Base-by-base conservation (phyloP, 2,113 vertebrate species). In the Lamprologus tigripictilis region DNA sequence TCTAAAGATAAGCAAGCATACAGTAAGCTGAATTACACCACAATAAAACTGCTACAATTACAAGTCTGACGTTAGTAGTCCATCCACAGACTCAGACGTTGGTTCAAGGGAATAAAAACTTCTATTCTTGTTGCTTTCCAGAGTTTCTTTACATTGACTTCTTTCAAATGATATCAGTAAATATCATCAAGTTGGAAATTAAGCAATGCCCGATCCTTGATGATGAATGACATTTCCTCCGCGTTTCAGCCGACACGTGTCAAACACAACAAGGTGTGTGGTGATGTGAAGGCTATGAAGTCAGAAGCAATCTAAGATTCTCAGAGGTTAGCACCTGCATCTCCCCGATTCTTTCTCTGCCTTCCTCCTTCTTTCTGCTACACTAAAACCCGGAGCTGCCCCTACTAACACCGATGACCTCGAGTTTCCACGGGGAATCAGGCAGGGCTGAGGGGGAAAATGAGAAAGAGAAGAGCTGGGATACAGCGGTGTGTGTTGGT, bases 361-460 rank as follows among this genome's bases (percentile, higher is more conserved):
- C 16, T 42, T 19, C 49, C 71, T 81, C 35, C 49, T 28, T 35
- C 40, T 47, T 81, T 35, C 42, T 79, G 57, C 13, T 71, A 12
- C 61, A 55, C 47, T 51, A 76, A 84, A 91, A 85, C 81, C 78
- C 58, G 80, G 91, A 82, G 85, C 90, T 91, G 80, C 85, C 89
- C 81, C 71, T 23, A 35, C 86, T 81, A 68, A 88, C 88, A 90
- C 88, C 33, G 4, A 23, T 95, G 93, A 95, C 95, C 95, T 93
- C 90, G 61, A 40, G 90, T 81, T 92, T 94, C 93, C 88, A 86
- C 21, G 28, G 89, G 93, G 92, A 94, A 82, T 89, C 81, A 21
- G 85, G 71, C 81, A 55, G 85, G 83, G 58, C 79, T 84, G 87
- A 88, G 28, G 66, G 79, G 80, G 76, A 81, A 94, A 94, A 92